Conservation (phyloP, 2,797 vertebrate genomes). For the Cryptoprocta ferox region DNA sequence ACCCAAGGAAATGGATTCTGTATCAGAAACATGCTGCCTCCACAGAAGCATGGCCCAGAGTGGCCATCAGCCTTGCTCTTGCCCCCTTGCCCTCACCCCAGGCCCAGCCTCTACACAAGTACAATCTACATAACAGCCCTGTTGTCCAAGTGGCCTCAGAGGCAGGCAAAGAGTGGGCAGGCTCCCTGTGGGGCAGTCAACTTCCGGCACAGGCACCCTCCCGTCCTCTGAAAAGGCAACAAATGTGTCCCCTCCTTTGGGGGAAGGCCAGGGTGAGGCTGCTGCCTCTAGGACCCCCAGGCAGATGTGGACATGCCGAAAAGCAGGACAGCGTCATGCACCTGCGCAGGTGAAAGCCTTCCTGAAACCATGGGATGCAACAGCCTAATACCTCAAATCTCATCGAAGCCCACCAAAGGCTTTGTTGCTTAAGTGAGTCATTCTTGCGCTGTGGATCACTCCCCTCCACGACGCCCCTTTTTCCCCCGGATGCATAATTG, state of each 20-base stretch:
- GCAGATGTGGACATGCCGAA: neutral
- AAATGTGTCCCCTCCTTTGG: too few species aligned
- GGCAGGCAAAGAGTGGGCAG: neutral
- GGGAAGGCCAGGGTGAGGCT: neutral
- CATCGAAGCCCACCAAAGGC: neutral
- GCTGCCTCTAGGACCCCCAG: neutral
- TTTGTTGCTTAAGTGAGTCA: neutral
- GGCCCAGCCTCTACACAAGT: neutral
- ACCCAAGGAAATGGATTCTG: neutral
- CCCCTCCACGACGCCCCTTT: neutral
- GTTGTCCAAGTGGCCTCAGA: neutral
- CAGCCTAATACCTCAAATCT: neutral
- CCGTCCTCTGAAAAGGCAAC: neutral
- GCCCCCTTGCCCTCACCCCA: rapidly evolving
- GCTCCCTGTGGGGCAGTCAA: neutral
- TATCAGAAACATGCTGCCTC: neutral
- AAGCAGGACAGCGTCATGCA: rapidly evolving
- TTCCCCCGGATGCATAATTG: neutral
- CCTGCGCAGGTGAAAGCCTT: neutral
- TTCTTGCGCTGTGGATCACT: neutral
- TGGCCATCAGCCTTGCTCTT: neutral
- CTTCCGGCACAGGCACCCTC: neutral
- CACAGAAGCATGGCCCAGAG: neutral
- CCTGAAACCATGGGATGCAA: neutral
- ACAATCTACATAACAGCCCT: neutral